phyloP scores from a whole-genome alignment of 1,140 invertebrate genomes.

The Drosophila sturtevanti region DNA sequence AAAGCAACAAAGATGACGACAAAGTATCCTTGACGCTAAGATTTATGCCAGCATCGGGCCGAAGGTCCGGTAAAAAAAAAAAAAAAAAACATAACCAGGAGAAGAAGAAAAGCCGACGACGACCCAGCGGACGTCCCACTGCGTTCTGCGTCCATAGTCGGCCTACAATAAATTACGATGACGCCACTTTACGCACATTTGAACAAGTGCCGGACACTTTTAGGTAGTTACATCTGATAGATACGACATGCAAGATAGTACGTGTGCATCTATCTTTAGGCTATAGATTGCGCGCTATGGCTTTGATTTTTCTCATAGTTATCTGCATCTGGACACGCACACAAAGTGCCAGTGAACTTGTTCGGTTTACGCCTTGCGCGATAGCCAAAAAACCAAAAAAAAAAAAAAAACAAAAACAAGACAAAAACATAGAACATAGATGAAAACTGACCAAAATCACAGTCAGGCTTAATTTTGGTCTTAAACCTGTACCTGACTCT shows the following conservation, averaged over 20 bases:
- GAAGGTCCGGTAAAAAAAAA: conserved; percentile 18
- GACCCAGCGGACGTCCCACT: conserved; percentile 70
- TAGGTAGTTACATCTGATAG: conserved; percentile 63
- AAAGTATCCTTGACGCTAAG: conserved; percentile 80
- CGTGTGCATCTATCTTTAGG: conserved; percentile 33
- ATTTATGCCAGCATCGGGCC: conserved; percentile 61
- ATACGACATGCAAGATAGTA: conserved; percentile 51
- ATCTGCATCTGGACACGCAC: conserved; percentile 58
- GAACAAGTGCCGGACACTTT: conserved; percentile 79
- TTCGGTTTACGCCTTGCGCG: conserved; percentile 67
- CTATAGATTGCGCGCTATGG: conserved; percentile 52
- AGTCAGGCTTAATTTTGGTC: background rate
- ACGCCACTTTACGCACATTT: conserved; percentile 80
- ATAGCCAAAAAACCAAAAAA: conserved; percentile 26
- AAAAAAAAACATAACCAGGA: background rate
- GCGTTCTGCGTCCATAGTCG: conserved; percentile 63
- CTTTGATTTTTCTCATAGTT: conserved; percentile 56
- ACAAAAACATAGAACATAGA: no score
- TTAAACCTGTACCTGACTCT: conserved; percentile 39
- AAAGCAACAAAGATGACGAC: conserved; percentile 75
- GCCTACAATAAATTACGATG: conserved; percentile 79
- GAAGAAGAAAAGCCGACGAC: conserved; percentile 25
- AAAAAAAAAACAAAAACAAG: background rate
- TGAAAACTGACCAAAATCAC: background rate
- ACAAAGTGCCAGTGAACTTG: conserved; percentile 75